phyloP scores from a whole-genome alignment of 2,797 vertebrate species.

The Chaetophractus vellerosus region DNA sequence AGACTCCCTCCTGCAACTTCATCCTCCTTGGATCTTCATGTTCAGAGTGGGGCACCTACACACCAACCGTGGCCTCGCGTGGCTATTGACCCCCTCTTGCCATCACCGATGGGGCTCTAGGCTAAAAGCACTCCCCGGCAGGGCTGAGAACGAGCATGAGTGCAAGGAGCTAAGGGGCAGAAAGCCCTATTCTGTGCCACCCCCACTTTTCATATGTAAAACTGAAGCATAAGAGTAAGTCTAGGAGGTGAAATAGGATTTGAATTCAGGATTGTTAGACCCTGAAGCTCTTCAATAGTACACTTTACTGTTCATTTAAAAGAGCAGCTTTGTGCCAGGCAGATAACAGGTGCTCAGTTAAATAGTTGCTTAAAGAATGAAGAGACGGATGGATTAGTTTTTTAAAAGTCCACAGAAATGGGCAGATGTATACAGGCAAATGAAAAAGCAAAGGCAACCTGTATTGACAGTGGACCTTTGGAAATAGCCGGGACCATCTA shows the following conservation, averaged over 20 bases:
- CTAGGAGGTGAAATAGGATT: neutral
- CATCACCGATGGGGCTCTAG: no score
- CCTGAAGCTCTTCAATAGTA: neutral
- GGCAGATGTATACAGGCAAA: neutral
- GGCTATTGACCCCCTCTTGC: neutral
- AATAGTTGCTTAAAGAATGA: neutral
- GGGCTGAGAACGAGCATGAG: neutral
- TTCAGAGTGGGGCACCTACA: neutral
- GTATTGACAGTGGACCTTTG: neutral
- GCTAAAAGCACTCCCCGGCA: neutral
- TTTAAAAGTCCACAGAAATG: neutral
- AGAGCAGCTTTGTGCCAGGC: neutral
- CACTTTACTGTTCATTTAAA: neutral
- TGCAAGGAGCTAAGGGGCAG: neutral
- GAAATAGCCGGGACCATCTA: neutral
- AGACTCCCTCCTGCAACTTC: neutral
- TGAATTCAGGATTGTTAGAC: neutral
- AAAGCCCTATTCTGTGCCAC: neutral
- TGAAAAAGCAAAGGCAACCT: neutral
- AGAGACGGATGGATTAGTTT: neutral
- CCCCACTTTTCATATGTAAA: neutral
- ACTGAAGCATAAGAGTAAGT: neutral
- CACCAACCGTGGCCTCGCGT: neutral
- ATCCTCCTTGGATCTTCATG: neutral
- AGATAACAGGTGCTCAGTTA: slow-evolving; percentile 10